Evolutionary conservation across 2,888 invertebrate genomes (phyloP).

Genomic region (Macrophya alboannulata): DNA sequence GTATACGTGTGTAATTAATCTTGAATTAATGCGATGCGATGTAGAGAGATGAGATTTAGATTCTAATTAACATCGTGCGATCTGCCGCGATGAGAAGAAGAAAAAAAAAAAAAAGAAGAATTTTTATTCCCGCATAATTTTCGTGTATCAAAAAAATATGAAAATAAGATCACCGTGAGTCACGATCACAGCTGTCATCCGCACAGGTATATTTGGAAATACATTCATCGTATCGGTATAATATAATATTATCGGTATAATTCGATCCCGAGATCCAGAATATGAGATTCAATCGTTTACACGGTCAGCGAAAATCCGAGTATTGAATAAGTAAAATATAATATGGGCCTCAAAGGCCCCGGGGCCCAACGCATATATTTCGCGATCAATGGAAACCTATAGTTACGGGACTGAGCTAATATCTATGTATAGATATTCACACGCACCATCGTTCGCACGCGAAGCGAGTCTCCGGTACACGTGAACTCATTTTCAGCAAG

Average conservation of each 20-base stretch:
- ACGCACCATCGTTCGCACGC: slow-evolving; percentile 25
- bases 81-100: background rate
- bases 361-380: background rate
- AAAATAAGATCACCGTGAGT: slow-evolving; percentile 11
- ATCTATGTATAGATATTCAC: slow-evolving; percentile 20
- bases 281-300: background rate
- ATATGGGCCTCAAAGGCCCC: background rate
- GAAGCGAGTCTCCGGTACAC: slow-evolving; percentile 28
- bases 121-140: background rate
- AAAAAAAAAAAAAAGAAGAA: background rate
- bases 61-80: background rate
- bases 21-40: background rate
- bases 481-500: slow-evolving; percentile 29
- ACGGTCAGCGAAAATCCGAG: background rate
- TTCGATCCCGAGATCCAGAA: background rate
- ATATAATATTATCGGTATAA: slow-evolving; percentile 9
- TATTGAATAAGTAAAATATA: background rate
- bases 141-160: background rate
- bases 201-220: background rate
- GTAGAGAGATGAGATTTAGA: background rate
- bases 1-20: background rate
- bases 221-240: background rate
- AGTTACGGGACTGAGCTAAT: slow-evolving; percentile 27
- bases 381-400: slow-evolving; percentile 19
- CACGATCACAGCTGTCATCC: background rate